phyloP scores from a whole-genome alignment of 2,113 vertebrate genomes.

The Grammomys surdaster region DNA sequence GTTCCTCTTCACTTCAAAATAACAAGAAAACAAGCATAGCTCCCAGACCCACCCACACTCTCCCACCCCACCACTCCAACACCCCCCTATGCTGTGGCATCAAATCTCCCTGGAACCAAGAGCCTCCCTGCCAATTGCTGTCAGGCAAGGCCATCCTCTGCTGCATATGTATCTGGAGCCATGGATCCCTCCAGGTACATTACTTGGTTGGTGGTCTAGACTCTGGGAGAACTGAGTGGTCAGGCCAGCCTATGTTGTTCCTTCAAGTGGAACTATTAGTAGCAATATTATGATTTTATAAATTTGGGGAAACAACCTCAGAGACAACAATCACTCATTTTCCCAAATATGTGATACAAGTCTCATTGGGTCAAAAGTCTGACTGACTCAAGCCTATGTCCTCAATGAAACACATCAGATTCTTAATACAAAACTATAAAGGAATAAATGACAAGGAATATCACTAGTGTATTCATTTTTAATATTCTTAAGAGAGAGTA shows the following conservation, averaged over 20 bases:
- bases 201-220: no score
- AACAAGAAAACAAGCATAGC: no score
- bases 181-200: no score
- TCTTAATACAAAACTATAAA: not conserved
- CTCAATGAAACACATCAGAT: not conserved
- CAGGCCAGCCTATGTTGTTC: not conserved
- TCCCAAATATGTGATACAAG: not conserved
- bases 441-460: not conserved
- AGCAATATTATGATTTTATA: slow-evolving; percentile 33
- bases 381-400: slow-evolving; percentile 3
- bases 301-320: not conserved
- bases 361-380: not conserved
- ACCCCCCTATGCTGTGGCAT: no score
- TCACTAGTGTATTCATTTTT: slow-evolving; percentile 24
- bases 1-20: no score
- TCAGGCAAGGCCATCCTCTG: no score
- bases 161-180: no score
- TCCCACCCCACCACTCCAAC: no score
- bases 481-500: not conserved
- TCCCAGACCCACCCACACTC: no score
- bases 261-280: not conserved
- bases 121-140: no score
- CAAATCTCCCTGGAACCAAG: no score
- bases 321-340: slow-evolving; percentile 19
- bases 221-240: no score